These are phyloP conservation scores for Argya squamiceps DNA, from an alignment of 2,797 vertebrate species.

Conservation along the genomic window DNA sequence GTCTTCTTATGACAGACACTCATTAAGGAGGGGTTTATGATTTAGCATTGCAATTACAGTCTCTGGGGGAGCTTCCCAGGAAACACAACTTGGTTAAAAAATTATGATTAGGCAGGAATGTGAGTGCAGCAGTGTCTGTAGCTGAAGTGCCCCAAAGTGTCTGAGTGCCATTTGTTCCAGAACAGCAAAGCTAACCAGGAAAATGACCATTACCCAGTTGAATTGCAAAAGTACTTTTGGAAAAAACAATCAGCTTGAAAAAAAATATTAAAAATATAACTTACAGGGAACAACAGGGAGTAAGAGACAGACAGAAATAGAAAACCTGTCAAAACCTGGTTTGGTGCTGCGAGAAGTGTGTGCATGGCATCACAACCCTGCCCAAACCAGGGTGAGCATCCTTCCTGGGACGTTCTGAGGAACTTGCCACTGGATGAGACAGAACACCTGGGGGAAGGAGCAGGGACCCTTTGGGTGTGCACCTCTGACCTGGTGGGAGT, in stretches of 20 bases:
- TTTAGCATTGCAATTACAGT: background rate
- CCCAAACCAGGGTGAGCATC: background rate
- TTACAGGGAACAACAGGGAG: background rate
- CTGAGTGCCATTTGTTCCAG: background rate
- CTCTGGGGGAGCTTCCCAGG: background rate
- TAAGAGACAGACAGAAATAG: background rate
- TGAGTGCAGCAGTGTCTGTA: background rate
- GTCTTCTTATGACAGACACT: background rate
- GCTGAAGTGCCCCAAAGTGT: background rate
- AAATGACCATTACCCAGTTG: background rate
- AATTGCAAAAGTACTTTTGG: background rate
- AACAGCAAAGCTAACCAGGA: background rate
- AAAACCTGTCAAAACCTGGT: background rate
- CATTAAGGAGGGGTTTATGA: background rate
- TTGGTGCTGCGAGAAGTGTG: background rate
- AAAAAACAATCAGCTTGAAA: background rate
- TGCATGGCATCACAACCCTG: accelerated
- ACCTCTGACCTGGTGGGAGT: accelerated
- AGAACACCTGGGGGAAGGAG: background rate
- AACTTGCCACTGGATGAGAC: background rate
- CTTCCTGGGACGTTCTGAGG: background rate
- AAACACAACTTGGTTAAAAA: background rate
- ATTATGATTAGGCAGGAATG: background rate
- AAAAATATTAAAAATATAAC: background rate
- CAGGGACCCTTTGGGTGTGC: accelerated